Conservation (phyloP, 2,113 vertebrate genomes). For the Pogonocichla stellata region DNA sequence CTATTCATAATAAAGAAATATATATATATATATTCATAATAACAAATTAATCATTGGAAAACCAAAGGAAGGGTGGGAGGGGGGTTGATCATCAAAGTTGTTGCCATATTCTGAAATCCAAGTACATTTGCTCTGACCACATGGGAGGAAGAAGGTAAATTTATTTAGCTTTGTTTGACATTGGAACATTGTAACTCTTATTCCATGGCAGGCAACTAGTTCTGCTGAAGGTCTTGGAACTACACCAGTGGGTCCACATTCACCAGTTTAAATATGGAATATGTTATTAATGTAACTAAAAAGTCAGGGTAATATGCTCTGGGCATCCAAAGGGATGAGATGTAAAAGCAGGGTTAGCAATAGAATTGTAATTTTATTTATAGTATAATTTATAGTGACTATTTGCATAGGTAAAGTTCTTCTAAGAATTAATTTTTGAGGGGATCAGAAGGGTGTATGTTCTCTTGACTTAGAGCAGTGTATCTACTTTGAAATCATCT, state of each 20-base stretch:
- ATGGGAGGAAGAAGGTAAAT: neutral
- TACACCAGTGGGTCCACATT: accelerated
- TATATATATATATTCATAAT: neutral
- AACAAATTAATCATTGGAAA: conserved; percentile 34
- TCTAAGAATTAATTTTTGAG: neutral
- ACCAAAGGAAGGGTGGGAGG: neutral
- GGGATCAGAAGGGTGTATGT: accelerated
- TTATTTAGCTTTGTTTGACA: neutral
- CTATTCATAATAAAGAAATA: neutral
- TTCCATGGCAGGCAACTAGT: neutral
- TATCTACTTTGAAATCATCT: neutral
- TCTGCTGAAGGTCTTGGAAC: neutral
- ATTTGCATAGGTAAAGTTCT: neutral
- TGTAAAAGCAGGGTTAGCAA: neutral
- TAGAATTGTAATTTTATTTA: neutral
- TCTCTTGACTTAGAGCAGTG: neutral
- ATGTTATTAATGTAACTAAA: neutral
- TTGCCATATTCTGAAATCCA: neutral
- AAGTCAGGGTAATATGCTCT: neutral
- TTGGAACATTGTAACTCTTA: neutral
- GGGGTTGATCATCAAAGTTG: neutral
- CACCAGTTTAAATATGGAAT: neutral
- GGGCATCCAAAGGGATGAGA: neutral
- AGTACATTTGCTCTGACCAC: neutral
- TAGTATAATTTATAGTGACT: neutral